Percentiles rank a stretch among this genome's conserved stretches.
Conservation (phyloP, 2,113 vertebrate species). For the Gadus chalcogrammus region DNA sequence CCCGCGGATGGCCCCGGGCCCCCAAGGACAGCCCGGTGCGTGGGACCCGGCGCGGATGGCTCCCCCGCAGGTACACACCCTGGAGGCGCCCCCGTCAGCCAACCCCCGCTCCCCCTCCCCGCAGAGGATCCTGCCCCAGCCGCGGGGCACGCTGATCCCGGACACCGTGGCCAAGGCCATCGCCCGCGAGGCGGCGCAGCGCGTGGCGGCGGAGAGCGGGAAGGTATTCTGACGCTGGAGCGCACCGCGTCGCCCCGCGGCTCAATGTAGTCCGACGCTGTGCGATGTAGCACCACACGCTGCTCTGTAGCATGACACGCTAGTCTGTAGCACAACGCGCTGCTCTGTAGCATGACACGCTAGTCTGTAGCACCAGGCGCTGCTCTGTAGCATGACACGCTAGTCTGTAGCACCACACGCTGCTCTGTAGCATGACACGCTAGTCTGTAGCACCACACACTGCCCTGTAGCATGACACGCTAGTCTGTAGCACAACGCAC, state of each 20-base stretch:
- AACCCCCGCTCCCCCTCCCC: constrained; percentile 86
- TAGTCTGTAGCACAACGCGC: too few species aligned
- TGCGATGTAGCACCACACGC: too few species aligned
- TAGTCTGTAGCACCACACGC: too few species aligned
- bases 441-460: too few species aligned
- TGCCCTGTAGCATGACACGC: too few species aligned
- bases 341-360: too few species aligned
- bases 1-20: constrained; percentile 2
- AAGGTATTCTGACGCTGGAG: constrained; percentile 72
- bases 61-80: constrained; percentile 73
- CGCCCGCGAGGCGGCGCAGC: constrained; percentile 89
- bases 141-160: constrained; percentile 83
- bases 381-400: too few species aligned
- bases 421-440: too few species aligned
- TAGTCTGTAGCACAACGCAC: too few species aligned
- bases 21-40: constrained; percentile 66
- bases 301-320: too few species aligned
- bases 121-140: constrained; percentile 93
- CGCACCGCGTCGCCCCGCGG: neutral
- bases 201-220: constrained; percentile 84
- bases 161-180: constrained; percentile 92
- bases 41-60: constrained; percentile 59
- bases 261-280: too few species aligned
- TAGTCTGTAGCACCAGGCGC: too few species aligned
- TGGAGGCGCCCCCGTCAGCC: constrained; percentile 77